Conservation (phyloP, 2,797 vertebrate genomes). For the Dallia pectoralis region DNA sequence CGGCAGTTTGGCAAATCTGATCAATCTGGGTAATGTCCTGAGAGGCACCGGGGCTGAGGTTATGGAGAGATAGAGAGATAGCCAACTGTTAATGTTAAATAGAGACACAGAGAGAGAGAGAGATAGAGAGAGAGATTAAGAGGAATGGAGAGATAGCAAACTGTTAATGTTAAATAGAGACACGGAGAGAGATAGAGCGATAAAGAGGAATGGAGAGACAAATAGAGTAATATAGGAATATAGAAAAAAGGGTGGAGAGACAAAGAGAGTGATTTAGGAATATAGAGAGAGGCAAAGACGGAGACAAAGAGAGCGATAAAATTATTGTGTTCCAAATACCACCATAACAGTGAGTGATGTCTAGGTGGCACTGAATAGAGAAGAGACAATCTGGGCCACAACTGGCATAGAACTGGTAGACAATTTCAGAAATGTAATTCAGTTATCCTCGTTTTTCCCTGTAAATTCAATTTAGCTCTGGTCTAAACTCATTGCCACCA, state of each 20-base stretch:
- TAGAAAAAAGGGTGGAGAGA: not conserved
- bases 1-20: conserved; percentile 22
- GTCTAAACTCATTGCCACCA: not conserved
- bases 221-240: no score
- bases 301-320: no score
- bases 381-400: not conserved
- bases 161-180: conserved; percentile 33
- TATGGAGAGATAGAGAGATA: conserved; percentile 22
- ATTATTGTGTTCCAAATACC: not conserved
- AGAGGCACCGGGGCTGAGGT: conserved; percentile 17
- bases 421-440: no score
- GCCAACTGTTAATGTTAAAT: conserved; percentile 36
- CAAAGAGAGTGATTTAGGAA: not conserved
- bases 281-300: no score
- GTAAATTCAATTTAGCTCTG: no score
- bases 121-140: conserved; percentile 2
- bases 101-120: conserved; percentile 8
- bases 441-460: no score
- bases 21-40: conserved; percentile 35
- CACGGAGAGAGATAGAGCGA: not conserved
- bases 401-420: not conserved
- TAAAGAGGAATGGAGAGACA: conserved; percentile 20
- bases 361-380: not conserved
- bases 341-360: not conserved
- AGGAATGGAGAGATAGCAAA: conserved; percentile 20